Percentiles rank a stretch among this genome's conserved stretches.
phyloP scores from a whole-genome alignment of 2,888 invertebrate species.

The Drosophila neutralis region DNA sequence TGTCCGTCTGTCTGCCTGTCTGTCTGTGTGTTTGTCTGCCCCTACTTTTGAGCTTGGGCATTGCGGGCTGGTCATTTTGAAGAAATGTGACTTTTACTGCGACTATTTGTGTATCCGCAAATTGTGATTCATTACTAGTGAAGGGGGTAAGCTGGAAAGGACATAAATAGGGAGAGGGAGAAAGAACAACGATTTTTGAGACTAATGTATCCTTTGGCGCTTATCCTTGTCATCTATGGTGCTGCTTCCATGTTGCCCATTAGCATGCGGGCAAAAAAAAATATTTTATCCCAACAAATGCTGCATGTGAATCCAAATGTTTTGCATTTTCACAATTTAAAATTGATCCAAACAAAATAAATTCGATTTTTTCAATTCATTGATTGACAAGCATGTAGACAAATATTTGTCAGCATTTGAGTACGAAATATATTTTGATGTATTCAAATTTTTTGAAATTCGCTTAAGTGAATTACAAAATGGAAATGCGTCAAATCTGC shows the following conservation, averaged over 20 bases:
- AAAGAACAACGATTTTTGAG: constrained; percentile 16
- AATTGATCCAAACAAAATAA: constrained; percentile 13
- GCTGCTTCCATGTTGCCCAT: constrained; percentile 5
- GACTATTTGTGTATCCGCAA: constrained; percentile 73
- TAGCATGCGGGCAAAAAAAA: constrained; percentile 2
- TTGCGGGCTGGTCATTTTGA: constrained; percentile 44
- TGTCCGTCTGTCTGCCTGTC: not conserved
- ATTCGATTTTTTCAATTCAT: not conserved
- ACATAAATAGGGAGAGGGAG: not conserved
- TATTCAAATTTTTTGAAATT: not conserved
- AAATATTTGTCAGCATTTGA: not conserved
- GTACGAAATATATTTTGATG: no score
- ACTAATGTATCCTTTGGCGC: constrained; percentile 32
- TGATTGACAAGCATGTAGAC: not conserved
- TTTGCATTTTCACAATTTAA: not conserved
- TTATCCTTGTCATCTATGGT: constrained; percentile 20
- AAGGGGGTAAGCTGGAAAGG: not conserved
- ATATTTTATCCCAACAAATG: constrained; percentile 8
- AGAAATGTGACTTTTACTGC: constrained; percentile 75
- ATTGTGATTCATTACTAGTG: constrained; percentile 66
- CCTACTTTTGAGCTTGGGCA: not conserved
- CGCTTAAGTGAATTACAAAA: not conserved
- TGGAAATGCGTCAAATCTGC: not conserved
- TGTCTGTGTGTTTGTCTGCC: not conserved
- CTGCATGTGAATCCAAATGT: not conserved